Evolutionary conservation across 2,888 invertebrate genomes (phyloP), one percentile per base, ranked within the genome.

Genomic region (Pseudanteris insignis): DNA sequence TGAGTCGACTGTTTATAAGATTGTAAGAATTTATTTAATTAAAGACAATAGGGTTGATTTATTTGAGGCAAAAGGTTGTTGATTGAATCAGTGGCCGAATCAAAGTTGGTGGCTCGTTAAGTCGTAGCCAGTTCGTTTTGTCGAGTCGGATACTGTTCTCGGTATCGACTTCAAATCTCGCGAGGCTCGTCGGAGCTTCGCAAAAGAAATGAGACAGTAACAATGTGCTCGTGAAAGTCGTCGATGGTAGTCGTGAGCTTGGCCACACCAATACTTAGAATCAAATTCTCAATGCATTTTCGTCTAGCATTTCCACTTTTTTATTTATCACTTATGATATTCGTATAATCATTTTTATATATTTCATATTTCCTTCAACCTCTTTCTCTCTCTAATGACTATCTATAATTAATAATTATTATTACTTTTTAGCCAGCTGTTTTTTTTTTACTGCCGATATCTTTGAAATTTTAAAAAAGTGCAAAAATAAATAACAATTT

Each of bases 61-160:
- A 47, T 58, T 47, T 48, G 57, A 48, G 30, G 41, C 48, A 47
- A 63, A 63, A 57, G 57, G 43, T 58, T 53, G 48, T 58, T 48
- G 51, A 43, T 58, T 48, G 51, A 58, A 63, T 63, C 63, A 53
- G 48, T 44, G 63, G 41, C 43, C 53, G 36, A 63, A 65, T 65
- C 62, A 55, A 58, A 65, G 62, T 60, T 60, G 44, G 62, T 53
- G 62, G 65, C 62, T 65, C 62, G 65, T 65, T 65, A 65, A 60
- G 48, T 57, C 33, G 47, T 57, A 58, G 60, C 65, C 57, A 55
- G 62, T 59, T 44, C 43, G 51, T 58, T 53, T 33, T 14, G 32
- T 33, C 41, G 46, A 50, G 29, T 33, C 32, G 44, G n/a, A n/a
- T n/a, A n/a, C n/a, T 59, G 58, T 54, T 54, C 44, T 53, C 36